Base-by-base conservation (phyloP, 2,888 invertebrate species). In the Pantelozetes paolii region DNA sequence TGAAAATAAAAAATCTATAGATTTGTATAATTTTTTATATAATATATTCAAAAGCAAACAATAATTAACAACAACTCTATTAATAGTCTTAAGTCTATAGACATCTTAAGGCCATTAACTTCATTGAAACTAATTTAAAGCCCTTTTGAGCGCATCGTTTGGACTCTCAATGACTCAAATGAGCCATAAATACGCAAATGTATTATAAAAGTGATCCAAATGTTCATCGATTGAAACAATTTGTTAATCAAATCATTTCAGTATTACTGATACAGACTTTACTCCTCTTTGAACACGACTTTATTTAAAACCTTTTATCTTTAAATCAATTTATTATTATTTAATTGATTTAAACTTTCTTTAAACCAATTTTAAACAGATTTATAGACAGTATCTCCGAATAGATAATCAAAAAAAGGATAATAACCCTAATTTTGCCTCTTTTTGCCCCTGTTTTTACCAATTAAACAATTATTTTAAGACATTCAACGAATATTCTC, bases 111-210 rank as follows among this genome's bases (percentile, higher is more conserved):
- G 48, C 3, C 20, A 48, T 48, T 48, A 18, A 48, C 48, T 48
- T 18, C 3, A 48, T n/a, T 48, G 9, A n/a, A 48, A n/a, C 18
- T 5, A 48, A 48, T 23, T 9, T 3, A 28, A n/a, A n/a, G n/a
- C n/a, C n/a, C n/a, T n/a, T n/a, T n/a, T 57, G 5, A 15, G 57
- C 57, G 20, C 57, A 57, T 57, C 64, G n/a, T 36, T n/a, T 18
- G 9, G 26, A 26, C 11, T 50, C 64, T 32, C n/a, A n/a, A n/a
- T n/a, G 11, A 20, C 32, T 32, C n/a, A 11, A 64, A 64, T 64
- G n/a, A 64, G 32, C 36, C 64, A 64, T 64, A 36, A 30, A 64
- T 64, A 32, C 32, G 20, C 64, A 57, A 57, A 57, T 57, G n/a
- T n/a, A 23, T 15, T 57, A 57, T n/a, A 3, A 20, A 57, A n/a